Conservation (phyloP, 35 echinoderm and acorn worm species). For the Apostichopus parvimensis region DNA sequence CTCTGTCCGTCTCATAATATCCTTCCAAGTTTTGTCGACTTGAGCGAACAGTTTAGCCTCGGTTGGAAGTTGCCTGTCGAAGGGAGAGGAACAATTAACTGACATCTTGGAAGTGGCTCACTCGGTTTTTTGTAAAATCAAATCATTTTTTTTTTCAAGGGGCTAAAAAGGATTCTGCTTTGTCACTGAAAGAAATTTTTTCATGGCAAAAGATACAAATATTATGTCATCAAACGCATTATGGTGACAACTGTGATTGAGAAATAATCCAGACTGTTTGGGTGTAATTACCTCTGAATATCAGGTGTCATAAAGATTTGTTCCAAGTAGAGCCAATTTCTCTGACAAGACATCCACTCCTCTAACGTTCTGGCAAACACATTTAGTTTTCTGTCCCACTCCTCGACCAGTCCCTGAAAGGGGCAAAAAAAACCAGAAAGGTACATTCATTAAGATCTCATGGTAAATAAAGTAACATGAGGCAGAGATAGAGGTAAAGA, state of each 20-base stretch:
- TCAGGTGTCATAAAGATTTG: constrained; percentile 97
- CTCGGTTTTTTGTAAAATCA: neutral
- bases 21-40: constrained; percentile 96
- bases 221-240: too few relatives aligned
- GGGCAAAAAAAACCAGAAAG: neutral
- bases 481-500: too few relatives aligned
- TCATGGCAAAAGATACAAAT: too few relatives aligned
- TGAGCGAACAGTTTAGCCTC: constrained; percentile 93
- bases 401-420: constrained; percentile 85
- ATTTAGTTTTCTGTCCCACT: constrained; percentile 98
- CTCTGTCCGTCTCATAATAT: constrained; percentile 97
- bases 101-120: neutral
- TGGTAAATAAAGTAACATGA: too few relatives aligned
- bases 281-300: constrained; percentile 79
- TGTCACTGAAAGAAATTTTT: too few relatives aligned
- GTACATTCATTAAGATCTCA: too few relatives aligned
- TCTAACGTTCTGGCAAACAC: constrained; percentile 92
- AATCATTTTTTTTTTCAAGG: neutral
- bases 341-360: constrained; percentile 96
- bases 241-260: too few relatives aligned
- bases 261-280: too few relatives aligned
- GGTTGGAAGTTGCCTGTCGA: constrained; percentile 85
- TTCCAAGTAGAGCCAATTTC: constrained; percentile 98
- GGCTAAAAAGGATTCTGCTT: too few relatives aligned
- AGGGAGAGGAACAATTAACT: neutral